Conservation (phyloP, 2,797 vertebrate species). For the Micromesistius poutassou region DNA sequence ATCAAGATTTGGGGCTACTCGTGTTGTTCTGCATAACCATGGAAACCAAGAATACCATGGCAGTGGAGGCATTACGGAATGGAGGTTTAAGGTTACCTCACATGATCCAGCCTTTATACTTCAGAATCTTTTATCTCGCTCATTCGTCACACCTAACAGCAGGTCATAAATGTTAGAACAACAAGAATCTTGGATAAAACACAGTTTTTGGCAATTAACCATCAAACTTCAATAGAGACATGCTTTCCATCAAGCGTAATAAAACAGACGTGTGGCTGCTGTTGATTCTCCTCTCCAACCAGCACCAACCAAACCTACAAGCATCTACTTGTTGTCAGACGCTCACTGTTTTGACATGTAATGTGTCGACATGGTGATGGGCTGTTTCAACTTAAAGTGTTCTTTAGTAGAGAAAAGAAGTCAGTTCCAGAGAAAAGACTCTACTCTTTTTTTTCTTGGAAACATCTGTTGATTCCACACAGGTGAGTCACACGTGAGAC, state of each 20-base stretch:
- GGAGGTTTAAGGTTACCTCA: not conserved
- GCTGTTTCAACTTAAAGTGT: constrained; percentile 5
- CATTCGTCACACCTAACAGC: not conserved
- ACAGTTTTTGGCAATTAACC: not conserved
- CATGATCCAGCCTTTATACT: not conserved
- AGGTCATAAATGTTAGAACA: not conserved
- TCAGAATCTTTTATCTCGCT: not conserved
- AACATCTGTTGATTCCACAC: constrained; percentile 36
- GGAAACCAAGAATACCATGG: not conserved
- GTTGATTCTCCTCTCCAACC: constrained; percentile 1
- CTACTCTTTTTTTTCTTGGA: constrained; percentile 9
- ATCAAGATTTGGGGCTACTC: not conserved
- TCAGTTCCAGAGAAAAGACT: not conserved
- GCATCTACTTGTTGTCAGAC: constrained; percentile 11
- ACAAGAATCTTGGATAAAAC: not conserved
- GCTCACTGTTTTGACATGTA: constrained; percentile 26
- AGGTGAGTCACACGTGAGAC: constrained; percentile 29
- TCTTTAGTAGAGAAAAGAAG: not conserved
- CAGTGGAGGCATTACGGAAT: not conserved
- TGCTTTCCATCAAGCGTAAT: not conserved
- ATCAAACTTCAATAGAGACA: not conserved
- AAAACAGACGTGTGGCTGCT: constrained; percentile 14
- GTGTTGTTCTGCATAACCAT: not conserved
- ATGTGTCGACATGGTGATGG: constrained; percentile 16
- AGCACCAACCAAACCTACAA: constrained; percentile 15